These are phyloP conservation scores for Drosophila trapezifrons DNA, from an alignment of 1,140 invertebrate genomes.

Conservation along the genomic window DNA sequence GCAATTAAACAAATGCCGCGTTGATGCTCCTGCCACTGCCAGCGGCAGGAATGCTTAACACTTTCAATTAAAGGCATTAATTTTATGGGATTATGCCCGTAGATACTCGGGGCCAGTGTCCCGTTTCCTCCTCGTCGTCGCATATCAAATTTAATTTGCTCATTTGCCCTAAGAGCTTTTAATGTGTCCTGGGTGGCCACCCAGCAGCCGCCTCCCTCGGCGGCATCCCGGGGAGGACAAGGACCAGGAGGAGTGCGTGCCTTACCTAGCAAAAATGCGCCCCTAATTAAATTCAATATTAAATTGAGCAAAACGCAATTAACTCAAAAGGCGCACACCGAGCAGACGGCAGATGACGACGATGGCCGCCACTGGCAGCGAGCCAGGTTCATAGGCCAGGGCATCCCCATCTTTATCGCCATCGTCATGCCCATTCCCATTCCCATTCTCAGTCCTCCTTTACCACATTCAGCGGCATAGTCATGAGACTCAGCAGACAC, in stretches of 20 bases:
- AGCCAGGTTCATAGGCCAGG: slow-evolving; percentile 49
- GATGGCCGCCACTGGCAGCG: slow-evolving; percentile 47
- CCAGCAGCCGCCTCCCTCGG: not conserved
- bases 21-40: slow-evolving; percentile 7
- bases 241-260: slow-evolving; percentile 30
- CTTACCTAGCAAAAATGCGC: slow-evolving; percentile 77
- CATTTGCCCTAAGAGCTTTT: slow-evolving; percentile 82
- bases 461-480: slow-evolving; percentile 13
- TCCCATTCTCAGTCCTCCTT: not conserved
- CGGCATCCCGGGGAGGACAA: not conserved
- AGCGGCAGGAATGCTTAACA: slow-evolving; percentile 62
- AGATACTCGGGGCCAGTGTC: slow-evolving; percentile 22
- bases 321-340: slow-evolving; percentile 72
- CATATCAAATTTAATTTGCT: slow-evolving; percentile 83
- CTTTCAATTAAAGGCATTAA: slow-evolving; percentile 83
- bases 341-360: slow-evolving; percentile 25
- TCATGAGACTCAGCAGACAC: slow-evolving; percentile 16
- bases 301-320: slow-evolving; percentile 83
- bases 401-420: slow-evolving; percentile 32
- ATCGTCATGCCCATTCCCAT: not conserved
- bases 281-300: slow-evolving; percentile 83
- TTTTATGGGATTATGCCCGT: slow-evolving; percentile 73
- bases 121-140: slow-evolving; percentile 33
- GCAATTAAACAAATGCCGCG: slow-evolving; percentile 70
- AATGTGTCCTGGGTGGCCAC: slow-evolving; percentile 69